Evolutionary conservation across 2,113 vertebrate genomes (phyloP), one percentile per base, ranked within the genome.

Genomic region (Hippolais icterina): DNA sequence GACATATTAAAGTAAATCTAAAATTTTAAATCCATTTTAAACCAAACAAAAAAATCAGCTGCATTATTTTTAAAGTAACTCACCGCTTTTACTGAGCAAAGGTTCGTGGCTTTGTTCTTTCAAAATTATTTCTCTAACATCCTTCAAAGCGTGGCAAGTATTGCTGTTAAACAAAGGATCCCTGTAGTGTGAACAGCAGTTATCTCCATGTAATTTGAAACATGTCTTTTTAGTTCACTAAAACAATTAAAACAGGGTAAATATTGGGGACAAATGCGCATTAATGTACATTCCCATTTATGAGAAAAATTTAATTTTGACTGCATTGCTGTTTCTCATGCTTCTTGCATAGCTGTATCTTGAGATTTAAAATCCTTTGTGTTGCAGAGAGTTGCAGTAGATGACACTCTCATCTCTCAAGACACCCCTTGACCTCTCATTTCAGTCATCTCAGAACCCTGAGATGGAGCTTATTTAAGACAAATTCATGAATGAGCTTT

Each of bases 211-310:
- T 64, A 79, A 93, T 91, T 93, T 21, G 28, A 83, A 93, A 65
- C 37, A 49, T 53, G 41, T 14, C 27, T 87, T 93, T 82, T 85
- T 61, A 85, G 10, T 65, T 95, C 78, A 85, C 35, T 83, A 72
- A 88, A 91, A 72, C 46, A 88, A 90, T 72, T 85, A 93, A 81
- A 65, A 15, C 31, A 85, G 53, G 31, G 63, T 65, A 97, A 94
- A 93, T 90, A 91, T 0, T n/a, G 10, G n/a, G 44, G 44, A 18
- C 8, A 93, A 82, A 68, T 85, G 41, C n/a, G 52, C 13, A 28
- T 61, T 53, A 83, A 79, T 83, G 76, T 53, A 54, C 24, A 31
- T 66, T 66, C 14, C 7, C 60, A 52, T 71, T 92, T 46, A 82
- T 63, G 84, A 68, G 29, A 56, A 76, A 83, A 61, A 63, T 0